These are phyloP conservation scores for Ictalurus punctatus DNA, from an alignment of 2,113 vertebrate species.

Conservation along the genomic window DNA sequence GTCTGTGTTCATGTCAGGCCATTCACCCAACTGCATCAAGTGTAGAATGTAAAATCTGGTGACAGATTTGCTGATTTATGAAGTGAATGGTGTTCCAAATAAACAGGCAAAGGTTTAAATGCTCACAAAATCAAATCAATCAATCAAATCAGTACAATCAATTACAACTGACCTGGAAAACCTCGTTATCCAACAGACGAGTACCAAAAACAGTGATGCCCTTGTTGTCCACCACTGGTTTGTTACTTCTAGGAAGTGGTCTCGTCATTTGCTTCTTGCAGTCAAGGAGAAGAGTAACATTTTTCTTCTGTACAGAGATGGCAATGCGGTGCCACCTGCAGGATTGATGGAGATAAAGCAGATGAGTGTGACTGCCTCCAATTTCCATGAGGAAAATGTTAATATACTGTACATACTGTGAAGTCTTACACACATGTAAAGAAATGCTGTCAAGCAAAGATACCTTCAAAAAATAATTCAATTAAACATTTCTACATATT, in stretches of 20 bases:
- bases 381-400: neutral
- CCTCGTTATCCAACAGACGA: conserved; percentile 84
- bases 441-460: neutral
- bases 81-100: neutral
- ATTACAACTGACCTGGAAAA: conserved; percentile 80
- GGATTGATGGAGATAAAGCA: conserved; percentile 37
- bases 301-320: conserved; percentile 83
- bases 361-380: neutral
- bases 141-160: no score
- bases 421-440: neutral
- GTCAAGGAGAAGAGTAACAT: conserved; percentile 85
- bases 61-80: neutral
- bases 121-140: neutral
- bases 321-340: conserved; percentile 88
- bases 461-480: no score
- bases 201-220: conserved; percentile 88
- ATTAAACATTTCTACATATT: no score
- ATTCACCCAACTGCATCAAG: neutral
- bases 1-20: neutral
- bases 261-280: conserved; percentile 86
- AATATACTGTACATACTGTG: neutral
- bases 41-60: neutral
- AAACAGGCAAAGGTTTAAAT: neutral
- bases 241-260: conserved; percentile 75
- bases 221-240: conserved; percentile 78